Evolutionary conservation across 2,888 invertebrate species (phyloP).

Genomic region (Saturnia pavonia): DNA sequence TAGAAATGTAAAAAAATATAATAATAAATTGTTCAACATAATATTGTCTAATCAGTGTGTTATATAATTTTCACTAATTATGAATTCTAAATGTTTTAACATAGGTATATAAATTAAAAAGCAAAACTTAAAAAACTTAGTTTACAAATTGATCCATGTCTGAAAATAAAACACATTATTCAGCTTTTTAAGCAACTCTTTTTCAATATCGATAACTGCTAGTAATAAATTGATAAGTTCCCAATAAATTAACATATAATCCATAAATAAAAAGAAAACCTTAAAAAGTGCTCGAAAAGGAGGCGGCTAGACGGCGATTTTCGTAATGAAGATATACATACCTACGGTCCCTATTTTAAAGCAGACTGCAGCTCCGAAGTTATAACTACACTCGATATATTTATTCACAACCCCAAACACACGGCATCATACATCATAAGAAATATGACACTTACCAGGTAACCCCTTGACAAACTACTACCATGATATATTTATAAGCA

Average conservation of each 20-base stretch:
- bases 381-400: constrained; percentile 44
- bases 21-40: neutral
- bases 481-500: neutral
- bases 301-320: constrained; percentile 33
- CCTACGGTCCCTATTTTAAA: constrained; percentile 20
- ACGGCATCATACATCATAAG: constrained; percentile 68
- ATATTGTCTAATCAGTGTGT: neutral
- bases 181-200: too few relatives aligned
- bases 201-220: neutral
- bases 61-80: neutral
- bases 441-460: constrained; percentile 59
- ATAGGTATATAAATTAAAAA: neutral
- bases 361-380: constrained; percentile 55
- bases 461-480: constrained; percentile 36
- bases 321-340: neutral
- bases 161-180: too few relatives aligned
- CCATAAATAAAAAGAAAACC: neutral
- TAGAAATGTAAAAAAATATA: neutral
- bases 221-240: neutral
- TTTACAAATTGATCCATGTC: too few relatives aligned
- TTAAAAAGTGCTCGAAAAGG: neutral
- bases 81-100: neutral
- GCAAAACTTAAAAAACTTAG: neutral
- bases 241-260: neutral
- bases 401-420: constrained; percentile 64